Conservation (phyloP, 2,888 invertebrate genomes). For the Phragmatobia fuliginosa region DNA sequence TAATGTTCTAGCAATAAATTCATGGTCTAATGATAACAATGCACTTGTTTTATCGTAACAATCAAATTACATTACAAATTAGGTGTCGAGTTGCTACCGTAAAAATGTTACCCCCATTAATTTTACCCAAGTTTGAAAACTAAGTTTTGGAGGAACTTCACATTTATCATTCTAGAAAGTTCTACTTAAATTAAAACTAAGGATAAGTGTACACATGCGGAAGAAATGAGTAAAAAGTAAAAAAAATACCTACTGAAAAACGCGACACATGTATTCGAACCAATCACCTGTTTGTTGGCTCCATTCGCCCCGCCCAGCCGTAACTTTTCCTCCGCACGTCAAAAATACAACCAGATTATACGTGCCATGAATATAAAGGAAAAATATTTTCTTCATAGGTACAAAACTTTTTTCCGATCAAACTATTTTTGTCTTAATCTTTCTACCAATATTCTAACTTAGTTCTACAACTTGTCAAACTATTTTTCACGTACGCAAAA, state of each 20-base stretch:
- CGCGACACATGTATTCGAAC: conserved; percentile 78
- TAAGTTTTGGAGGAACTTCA: conserved; percentile 1
- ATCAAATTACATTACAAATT: conserved; percentile 51
- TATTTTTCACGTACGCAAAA: neutral
- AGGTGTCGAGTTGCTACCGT: conserved; percentile 35
- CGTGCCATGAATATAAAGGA: conserved; percentile 43
- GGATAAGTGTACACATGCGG: conserved; percentile 21
- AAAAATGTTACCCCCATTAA: conserved; percentile 20
- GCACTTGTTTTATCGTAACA: conserved; percentile 44
- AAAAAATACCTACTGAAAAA: conserved; percentile 83
- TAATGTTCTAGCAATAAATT: conserved; percentile 47
- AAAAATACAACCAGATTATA: conserved; percentile 67
- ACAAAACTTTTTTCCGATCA: conserved; percentile 45
- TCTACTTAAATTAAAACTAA: neutral
- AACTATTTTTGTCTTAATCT: conserved; percentile 18
- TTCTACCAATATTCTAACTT: neutral
- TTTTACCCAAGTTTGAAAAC: neutral
- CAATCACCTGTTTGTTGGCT: conserved; percentile 82
- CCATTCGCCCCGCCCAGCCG: conserved; percentile 78
- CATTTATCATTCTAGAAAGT: neutral
- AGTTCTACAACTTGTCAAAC: neutral
- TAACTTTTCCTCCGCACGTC: conserved; percentile 79
- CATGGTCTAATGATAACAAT: conserved; percentile 41
- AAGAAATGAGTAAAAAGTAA: conserved; percentile 56
- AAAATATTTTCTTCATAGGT: conserved; percentile 54